Conservation (phyloP, 2,888 invertebrate genomes). For the Drosophila pseudotalamancana region DNA sequence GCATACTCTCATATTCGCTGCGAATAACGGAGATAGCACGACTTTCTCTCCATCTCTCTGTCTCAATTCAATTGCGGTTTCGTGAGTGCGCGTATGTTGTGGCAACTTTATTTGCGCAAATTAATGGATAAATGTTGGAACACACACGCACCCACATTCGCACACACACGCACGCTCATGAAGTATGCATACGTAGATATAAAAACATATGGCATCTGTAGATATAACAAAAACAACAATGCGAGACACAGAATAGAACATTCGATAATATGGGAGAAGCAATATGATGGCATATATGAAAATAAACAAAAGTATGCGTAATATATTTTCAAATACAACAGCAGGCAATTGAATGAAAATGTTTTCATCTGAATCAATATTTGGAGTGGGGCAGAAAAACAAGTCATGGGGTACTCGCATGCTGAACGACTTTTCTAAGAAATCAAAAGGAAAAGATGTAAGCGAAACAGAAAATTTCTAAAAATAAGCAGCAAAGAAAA, state of each 20-base stretch:
- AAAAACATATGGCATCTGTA: slow-evolving; percentile 22
- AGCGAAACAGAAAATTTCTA: background rate
- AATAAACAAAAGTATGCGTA: slow-evolving; percentile 54
- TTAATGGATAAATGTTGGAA: slow-evolving; percentile 71
- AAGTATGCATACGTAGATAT: background rate
- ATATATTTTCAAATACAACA: slow-evolving; percentile 13
- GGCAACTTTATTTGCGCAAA: slow-evolving; percentile 74
- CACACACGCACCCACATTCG: slow-evolving; percentile 7
- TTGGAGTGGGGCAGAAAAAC: background rate
- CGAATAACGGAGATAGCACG: slow-evolving; percentile 16
- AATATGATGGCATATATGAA: slow-evolving; percentile 20
- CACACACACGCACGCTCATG: background rate
- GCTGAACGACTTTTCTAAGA: background rate
- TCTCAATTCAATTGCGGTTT: slow-evolving; percentile 63
- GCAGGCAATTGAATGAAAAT: slow-evolving; percentile 11
- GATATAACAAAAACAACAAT: slow-evolving; percentile 17
- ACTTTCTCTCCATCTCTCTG: slow-evolving; percentile 17
- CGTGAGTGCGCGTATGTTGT: slow-evolving; percentile 68
- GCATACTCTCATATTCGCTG: too few species aligned
- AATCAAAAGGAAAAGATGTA: background rate
- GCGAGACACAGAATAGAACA: slow-evolving; percentile 8
- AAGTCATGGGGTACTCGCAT: background rate
- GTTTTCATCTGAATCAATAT: slow-evolving; percentile 3
- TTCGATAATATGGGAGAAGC: slow-evolving; percentile 10
- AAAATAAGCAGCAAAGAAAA: slow-evolving; percentile 1